These are phyloP conservation scores for Drosophila buzzatii DNA, from an alignment of 2,888 invertebrate species.

Conservation along the genomic window DNA sequence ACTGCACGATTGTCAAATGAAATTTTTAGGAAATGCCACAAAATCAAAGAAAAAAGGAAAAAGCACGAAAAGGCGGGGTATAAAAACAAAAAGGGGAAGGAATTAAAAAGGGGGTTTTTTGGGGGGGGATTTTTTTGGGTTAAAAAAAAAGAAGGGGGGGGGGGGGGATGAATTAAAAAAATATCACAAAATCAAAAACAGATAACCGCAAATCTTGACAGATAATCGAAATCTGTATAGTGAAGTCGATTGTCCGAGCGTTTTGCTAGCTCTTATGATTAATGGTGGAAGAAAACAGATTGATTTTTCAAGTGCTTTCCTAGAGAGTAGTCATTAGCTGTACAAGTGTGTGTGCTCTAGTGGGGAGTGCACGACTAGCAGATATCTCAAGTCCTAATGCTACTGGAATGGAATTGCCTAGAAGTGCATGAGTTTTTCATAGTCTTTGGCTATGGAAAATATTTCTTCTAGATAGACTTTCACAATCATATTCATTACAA, in stretches of 20 bases:
- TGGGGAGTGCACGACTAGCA: neutral
- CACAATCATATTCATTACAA: no score
- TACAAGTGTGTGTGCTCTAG: neutral
- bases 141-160: no score
- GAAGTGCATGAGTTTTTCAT: no score
- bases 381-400: neutral
- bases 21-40: constrained; percentile 2
- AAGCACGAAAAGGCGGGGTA: no score
- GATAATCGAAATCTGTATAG: constrained; percentile 5
- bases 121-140: no score
- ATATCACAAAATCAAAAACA: neutral
- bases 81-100: no score
- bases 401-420: no score
- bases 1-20: neutral
- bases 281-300: neutral
- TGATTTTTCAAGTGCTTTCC: neutral
- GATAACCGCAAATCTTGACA: neutral
- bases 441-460: no score
- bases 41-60: no score
- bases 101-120: no score
- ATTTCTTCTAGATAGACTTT: no score
- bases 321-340: neutral
- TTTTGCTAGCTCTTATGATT: neutral
- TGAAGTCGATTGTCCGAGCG: neutral
- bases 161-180: no score